Conservation (phyloP, 2,888 invertebrate species). For the Podabrus alpinus region DNA sequence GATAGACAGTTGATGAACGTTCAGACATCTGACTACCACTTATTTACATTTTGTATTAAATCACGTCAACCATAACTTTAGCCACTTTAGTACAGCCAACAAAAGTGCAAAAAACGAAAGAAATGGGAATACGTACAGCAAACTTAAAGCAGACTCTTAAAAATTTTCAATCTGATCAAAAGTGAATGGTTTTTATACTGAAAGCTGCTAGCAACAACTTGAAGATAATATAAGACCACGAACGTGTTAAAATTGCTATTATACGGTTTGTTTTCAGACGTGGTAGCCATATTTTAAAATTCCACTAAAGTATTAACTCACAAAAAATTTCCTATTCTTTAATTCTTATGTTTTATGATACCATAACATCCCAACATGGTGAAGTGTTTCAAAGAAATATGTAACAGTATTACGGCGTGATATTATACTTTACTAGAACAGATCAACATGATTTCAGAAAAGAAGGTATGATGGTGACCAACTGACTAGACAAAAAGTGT, state of each 20-base stretch:
- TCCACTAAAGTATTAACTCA: background rate
- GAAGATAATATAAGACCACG: conserved; percentile 45
- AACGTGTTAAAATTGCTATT: conserved; percentile 52
- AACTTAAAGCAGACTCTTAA: conserved; percentile 34
- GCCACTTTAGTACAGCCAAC: background rate
- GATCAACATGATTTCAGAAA: background rate
- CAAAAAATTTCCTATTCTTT: background rate
- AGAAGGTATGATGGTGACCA: background rate
- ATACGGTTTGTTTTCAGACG: conserved; percentile 48
- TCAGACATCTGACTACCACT: conserved; percentile 50
- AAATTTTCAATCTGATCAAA: conserved; percentile 40
- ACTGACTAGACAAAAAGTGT: background rate
- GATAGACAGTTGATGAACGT: conserved; percentile 53
- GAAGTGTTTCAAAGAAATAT: background rate
- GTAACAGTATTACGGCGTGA: background rate
- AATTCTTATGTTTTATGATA: background rate
- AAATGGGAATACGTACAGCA: conserved; percentile 10
- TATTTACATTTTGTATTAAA: conserved; percentile 24
- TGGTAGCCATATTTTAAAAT: conserved; percentile 41
- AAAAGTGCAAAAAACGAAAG: background rate
- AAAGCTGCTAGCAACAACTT: conserved; percentile 29
- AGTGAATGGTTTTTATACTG: conserved; percentile 34
- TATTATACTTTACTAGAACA: background rate
- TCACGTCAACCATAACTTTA: conserved; percentile 13
- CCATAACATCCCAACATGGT: background rate